Base-by-base conservation (phyloP, 2,888 invertebrate species). In the Scaptomyza parva region DNA sequence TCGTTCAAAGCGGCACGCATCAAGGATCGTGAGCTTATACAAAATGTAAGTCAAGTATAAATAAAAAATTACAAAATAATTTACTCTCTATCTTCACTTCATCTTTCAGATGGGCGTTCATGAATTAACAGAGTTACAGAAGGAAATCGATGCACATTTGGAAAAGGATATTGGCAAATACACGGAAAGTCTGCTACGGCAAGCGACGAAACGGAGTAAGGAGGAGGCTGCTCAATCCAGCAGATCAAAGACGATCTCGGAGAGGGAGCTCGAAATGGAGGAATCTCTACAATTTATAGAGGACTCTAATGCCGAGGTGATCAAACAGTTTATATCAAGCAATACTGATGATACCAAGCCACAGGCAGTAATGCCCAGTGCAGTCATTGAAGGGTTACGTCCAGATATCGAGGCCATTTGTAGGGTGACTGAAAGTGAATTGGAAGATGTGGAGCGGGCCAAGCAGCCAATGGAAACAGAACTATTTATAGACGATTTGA, bases 1-100 rank as follows among this genome's bases (percentile, higher is more conserved):
- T 96, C 97, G 1, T 99, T 98, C 90, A 97, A 97, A 91, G 96
- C 96, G 1, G 97, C 98, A 0, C 94, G 98, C 55, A 95, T 96
- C 88, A 96, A 96, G 87, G 98, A 98, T 88, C 96, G 96, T 73
- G 97, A 97, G 84, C 93, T 96, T 26, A 92, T 97, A 69, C 96
- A 96, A 88, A 96, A 94, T 93, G 96, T 96, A 90, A 75, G 79
- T 65, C 9, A 17, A 17, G 1, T 2, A 35, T 33, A n/a, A 9
- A 12, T 3, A 30, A 30, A 28, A 9, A 11, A 9, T 3, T 11
- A 28, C 28, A 9, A 35, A 35, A 17, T 17, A 17, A 17, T 8
- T n/a, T n/a, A n/a, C n/a, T n/a, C n/a, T n/a, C n/a, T n/a, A 8
- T 3, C 17, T 14, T 17, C 3, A 8, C 3, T 20, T 39, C 5